Evolutionary conservation across 64 coral and sea anemone genomes (phyloP).

Genomic region (Pocillopora damicornis): DNA sequence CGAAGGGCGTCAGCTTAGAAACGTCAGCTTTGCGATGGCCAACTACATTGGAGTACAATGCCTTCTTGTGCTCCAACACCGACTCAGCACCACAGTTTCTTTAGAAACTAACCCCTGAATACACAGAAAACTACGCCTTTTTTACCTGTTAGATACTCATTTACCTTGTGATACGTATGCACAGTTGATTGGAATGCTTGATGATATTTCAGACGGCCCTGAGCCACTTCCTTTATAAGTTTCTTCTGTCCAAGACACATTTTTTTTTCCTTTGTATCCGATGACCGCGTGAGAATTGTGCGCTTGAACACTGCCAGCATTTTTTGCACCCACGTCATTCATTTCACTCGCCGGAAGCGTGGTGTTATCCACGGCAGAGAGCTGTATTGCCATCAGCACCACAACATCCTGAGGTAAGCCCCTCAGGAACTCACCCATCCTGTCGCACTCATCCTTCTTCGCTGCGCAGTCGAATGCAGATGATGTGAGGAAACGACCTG

Average conservation of each 20-base stretch:
- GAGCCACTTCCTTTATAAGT: not conserved
- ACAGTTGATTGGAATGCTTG: slow-evolving; percentile 20
- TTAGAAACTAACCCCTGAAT: too few species aligned
- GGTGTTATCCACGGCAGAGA: not conserved
- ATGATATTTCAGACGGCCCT: slow-evolving; percentile 3
- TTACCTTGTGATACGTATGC: slow-evolving; percentile 17
- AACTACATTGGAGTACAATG: too few species aligned
- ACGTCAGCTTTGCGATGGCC: too few species aligned
- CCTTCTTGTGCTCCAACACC: too few species aligned
- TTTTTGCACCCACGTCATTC: not conserved
- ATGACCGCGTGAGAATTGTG: slow-evolving; percentile 10
- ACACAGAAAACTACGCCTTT: too few species aligned
- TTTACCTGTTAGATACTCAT: not conserved
- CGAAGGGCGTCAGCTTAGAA: too few species aligned
- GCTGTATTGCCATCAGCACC: slow-evolving; percentile 35
- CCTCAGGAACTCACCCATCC: not conserved
- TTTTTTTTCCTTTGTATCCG: slow-evolving; percentile 32
- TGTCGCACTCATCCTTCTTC: slow-evolving; percentile 1
- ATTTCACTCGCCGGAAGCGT: not conserved
- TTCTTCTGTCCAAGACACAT: not conserved
- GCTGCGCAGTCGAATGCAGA: slow-evolving; percentile 24
- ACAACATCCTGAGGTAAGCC: slow-evolving; percentile 28
- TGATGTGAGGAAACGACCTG: slow-evolving; percentile 34
- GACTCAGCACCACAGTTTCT: too few species aligned
- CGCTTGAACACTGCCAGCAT: not conserved